Percentiles rank a stretch among this genome's conserved stretches.
Conservation (phyloP, 2,888 invertebrate genomes). For the Nesidiocoris tenuis region DNA sequence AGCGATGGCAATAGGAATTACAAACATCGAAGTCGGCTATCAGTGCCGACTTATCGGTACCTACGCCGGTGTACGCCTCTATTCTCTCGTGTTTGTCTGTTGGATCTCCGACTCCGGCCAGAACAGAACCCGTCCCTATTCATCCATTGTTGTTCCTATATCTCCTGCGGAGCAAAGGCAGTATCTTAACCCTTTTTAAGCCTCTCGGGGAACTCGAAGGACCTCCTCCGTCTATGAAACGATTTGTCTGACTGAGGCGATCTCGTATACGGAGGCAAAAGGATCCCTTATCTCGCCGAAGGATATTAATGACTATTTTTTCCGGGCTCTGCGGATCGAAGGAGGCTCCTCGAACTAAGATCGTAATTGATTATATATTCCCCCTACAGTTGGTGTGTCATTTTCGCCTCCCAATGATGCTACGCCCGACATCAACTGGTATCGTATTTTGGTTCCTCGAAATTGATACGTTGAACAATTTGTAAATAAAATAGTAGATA, state of each 20-base stretch:
- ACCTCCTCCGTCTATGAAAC: conserved; percentile 12
- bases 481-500: too few relatives aligned
- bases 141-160: not conserved
- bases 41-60: not conserved
- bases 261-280: conserved; percentile 20
- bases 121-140: not conserved
- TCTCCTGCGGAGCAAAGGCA: not conserved
- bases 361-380: not conserved
- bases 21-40: not conserved
- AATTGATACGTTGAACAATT: too few relatives aligned
- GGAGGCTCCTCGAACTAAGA: not conserved
- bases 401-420: not conserved
- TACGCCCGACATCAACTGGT: conserved; percentile 5
- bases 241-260: conserved; percentile 39
- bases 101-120: not conserved
- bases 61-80: not conserved
- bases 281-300: conserved; percentile 39
- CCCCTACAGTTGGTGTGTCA: not conserved
- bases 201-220: not conserved
- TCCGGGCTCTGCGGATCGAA: not conserved
- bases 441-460: conserved; percentile 1
- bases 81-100: not conserved
- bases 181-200: not conserved
- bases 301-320: conserved; percentile 43
- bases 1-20: not conserved